These are phyloP conservation scores for Drosophila jambulina DNA, from an alignment of 1,140 invertebrate genomes.

Conservation along the genomic window DNA sequence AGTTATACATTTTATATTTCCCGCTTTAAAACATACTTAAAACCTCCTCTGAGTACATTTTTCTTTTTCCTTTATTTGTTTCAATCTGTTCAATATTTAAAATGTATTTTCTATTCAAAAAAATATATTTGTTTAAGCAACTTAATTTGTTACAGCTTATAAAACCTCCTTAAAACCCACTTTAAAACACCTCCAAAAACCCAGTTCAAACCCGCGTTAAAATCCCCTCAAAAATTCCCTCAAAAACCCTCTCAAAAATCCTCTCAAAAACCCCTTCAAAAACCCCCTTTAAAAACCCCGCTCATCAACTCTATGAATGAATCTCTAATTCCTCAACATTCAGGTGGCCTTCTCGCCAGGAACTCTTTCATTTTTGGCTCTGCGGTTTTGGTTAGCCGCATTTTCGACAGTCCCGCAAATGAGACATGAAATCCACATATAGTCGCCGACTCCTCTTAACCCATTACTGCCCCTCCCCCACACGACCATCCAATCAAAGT, in stretches of 20 bases:
- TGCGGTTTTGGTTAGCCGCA: conserved; percentile 37
- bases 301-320: conserved; percentile 1
- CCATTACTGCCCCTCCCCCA: conserved; percentile 4
- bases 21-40: no score
- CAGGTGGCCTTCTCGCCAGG: not conserved
- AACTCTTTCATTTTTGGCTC: conserved; percentile 27
- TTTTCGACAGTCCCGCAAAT: conserved; percentile 40
- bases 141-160: not conserved
- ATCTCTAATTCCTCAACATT: conserved; percentile 1
- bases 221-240: no score
- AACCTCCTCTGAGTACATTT: no score
- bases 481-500: conserved; percentile 40
- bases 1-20: no score
- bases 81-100: no score
- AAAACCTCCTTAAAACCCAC: not conserved
- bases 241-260: no score
- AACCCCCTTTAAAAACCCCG: not conserved
- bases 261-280: no score
- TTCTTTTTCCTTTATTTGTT: no score
- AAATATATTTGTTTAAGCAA: no score
- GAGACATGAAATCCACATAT: conserved; percentile 28
- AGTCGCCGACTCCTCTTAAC: conserved; percentile 13
- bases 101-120: no score
- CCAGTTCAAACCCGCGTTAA: no score
- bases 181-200: no score